Evolutionary conservation across 2,113 vertebrate genomes (phyloP).

Genomic region (Herpetotheres cachinnans): DNA sequence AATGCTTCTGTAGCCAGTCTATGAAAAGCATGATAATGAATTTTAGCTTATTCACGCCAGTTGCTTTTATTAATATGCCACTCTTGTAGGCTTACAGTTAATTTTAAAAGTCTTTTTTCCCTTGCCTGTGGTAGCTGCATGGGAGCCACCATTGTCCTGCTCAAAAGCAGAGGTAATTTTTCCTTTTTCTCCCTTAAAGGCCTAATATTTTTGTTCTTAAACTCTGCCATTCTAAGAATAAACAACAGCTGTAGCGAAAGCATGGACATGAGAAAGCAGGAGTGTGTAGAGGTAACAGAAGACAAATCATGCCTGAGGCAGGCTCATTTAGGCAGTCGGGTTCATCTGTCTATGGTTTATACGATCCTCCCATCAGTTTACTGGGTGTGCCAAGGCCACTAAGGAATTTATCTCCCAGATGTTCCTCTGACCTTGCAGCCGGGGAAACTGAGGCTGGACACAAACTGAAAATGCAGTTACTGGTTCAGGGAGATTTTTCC

Average conservation of each 20-base stretch:
- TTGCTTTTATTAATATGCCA: conserved; percentile 14
- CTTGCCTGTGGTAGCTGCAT: not conserved
- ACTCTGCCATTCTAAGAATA: not conserved
- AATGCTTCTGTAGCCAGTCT: not conserved
- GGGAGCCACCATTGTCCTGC: not conserved
- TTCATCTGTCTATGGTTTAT: fast-evolving
- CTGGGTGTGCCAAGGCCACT: not conserved
- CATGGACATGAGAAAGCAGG: not conserved
- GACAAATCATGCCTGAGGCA: not conserved
- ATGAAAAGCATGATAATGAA: conserved; percentile 20
- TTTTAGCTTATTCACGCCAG: not conserved
- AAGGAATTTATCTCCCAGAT: fast-evolving
- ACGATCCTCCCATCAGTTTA: not conserved
- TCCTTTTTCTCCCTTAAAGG: not conserved
- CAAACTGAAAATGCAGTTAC: not conserved
- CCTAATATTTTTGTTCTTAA: not conserved
- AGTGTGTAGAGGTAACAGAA: not conserved
- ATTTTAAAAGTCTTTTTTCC: not conserved
- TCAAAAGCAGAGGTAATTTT: not conserved
- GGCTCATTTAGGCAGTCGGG: not conserved
- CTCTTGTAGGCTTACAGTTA: not conserved
- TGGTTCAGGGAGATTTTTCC: not conserved
- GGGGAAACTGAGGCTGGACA: not conserved
- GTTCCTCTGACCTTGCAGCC: not conserved
- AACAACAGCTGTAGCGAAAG: not conserved